Percentiles rank a stretch among this genome's conserved stretches.
Conservation (phyloP, 1,140 invertebrate genomes). For the Acromyrmex heyeri region DNA sequence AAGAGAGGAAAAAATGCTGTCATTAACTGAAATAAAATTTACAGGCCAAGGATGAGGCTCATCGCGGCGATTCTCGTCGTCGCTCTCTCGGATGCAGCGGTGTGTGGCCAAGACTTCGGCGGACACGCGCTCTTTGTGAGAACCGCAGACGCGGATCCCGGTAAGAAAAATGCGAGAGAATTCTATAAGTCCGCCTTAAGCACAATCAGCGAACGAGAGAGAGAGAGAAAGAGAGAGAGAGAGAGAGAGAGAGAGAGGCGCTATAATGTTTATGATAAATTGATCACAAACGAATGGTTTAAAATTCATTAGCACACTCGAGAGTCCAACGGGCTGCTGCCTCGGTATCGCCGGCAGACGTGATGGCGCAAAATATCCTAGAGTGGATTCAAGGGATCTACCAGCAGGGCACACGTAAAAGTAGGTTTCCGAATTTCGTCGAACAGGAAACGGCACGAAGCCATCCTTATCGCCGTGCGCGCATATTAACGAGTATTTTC, state of each 20-base stretch:
- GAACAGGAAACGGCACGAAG: slow-evolving; percentile 11
- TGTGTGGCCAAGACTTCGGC: slow-evolving; percentile 72
- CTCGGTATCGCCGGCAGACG: slow-evolving; percentile 86
- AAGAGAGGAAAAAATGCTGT: not conserved
- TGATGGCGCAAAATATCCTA: slow-evolving; percentile 91
- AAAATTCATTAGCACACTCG: slow-evolving; percentile 75
- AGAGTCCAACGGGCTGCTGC: slow-evolving; percentile 78
- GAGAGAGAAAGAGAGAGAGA: not conserved
- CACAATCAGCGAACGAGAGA: slow-evolving; percentile 11
- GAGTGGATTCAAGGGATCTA: slow-evolving; percentile 91
- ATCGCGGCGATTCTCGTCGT: slow-evolving; percentile 76
- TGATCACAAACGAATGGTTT: slow-evolving; percentile 66
- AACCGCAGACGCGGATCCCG: slow-evolving; percentile 65
- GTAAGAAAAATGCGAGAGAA: slow-evolving; percentile 71
- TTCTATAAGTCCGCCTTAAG: slow-evolving; percentile 4
- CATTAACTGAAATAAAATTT: slow-evolving; percentile 28
- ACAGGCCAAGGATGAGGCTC: slow-evolving; percentile 76
- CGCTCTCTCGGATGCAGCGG: slow-evolving; percentile 74
- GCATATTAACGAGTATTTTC: slow-evolving; percentile 39
- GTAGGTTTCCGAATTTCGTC: slow-evolving; percentile 83
- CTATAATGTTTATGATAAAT: slow-evolving; percentile 11
- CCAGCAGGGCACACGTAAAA: slow-evolving; percentile 89
- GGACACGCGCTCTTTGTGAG: slow-evolving; percentile 73
- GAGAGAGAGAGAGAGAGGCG: not conserved
- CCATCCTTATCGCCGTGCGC: slow-evolving; percentile 6